phyloP scores from a whole-genome alignment of 2,888 invertebrate genomes.

The Leptinotarsa rubiginosa region DNA sequence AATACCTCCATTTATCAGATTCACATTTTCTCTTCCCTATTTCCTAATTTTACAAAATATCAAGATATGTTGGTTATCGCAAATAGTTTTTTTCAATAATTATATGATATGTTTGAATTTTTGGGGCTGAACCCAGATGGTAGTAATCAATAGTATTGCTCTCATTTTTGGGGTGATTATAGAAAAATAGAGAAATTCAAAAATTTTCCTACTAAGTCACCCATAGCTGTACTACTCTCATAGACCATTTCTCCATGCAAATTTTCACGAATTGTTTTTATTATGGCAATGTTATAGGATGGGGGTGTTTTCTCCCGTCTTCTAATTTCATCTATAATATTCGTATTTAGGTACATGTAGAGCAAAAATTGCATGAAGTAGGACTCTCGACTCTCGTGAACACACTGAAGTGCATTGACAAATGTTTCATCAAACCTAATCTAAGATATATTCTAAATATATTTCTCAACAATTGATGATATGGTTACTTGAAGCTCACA shows the following conservation, averaged over 20 bases:
- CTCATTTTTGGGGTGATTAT: constrained; percentile 21
- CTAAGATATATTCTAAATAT: constrained; percentile 37
- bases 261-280: neutral
- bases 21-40: constrained; percentile 44
- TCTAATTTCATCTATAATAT: constrained; percentile 39
- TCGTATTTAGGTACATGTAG: constrained; percentile 60
- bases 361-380: constrained; percentile 56
- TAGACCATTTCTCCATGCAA: constrained; percentile 11
- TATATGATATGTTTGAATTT: constrained; percentile 52
- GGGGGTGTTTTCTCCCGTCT: constrained; percentile 19
- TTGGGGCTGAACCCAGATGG: constrained; percentile 28
- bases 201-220: neutral
- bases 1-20: constrained; percentile 61
- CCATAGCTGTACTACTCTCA: neutral
- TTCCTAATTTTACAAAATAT: constrained; percentile 44
- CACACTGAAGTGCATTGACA: constrained; percentile 58
- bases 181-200: neutral
- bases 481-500: constrained; percentile 61
- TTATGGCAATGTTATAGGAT: constrained; percentile 31
- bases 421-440: constrained; percentile 49
- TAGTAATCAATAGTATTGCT: constrained; percentile 41
- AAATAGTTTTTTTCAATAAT: constrained; percentile 49
- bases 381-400: constrained; percentile 38
- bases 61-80: constrained; percentile 55
- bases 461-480: constrained; percentile 53